A percentile compares a stretch with the other conserved stretches of the same genome.
Evolutionary conservation across 37 sponge, comb jelly and placozoan species (phyloP).

Genomic region (Crambe crambe): DNA sequence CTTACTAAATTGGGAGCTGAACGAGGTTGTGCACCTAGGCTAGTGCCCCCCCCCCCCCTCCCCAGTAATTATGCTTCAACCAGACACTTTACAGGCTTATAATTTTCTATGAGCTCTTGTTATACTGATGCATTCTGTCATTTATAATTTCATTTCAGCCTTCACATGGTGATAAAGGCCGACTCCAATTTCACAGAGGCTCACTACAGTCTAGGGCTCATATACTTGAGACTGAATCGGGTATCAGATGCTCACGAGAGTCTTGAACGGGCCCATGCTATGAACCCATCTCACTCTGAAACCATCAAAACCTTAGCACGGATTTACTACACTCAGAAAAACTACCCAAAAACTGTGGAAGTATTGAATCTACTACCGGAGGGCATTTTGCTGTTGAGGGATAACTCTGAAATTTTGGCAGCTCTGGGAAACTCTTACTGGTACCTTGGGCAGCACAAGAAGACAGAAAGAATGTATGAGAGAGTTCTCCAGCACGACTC

Average conservation of each 20-base stretch:
- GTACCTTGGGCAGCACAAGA: not conserved
- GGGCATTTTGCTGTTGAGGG: not conserved
- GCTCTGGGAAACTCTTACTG: conserved; percentile 10
- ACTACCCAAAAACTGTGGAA: not conserved
- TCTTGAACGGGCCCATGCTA: conserved; percentile 21
- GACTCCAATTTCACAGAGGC: conserved; percentile 5
- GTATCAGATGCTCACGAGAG: conserved; percentile 17
- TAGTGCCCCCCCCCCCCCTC: too few species aligned
- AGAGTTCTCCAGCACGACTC: conserved; percentile 6
- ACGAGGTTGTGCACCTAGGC: too few species aligned
- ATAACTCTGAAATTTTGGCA: not conserved
- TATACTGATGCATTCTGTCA: not conserved
- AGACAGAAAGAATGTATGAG: conserved; percentile 21
- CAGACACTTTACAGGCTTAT: too few species aligned
- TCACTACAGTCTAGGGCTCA: conserved; percentile 42
- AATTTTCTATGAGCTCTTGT: not conserved
- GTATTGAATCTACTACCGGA: conserved; percentile 2
- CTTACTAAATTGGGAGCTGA: too few species aligned
- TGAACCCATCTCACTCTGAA: conserved; percentile 34
- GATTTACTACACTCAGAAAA: conserved; percentile 3
- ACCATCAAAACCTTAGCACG: conserved; percentile 17
- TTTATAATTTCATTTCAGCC: conserved; percentile 12
- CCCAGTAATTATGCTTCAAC: too few species aligned
- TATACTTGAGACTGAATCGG: conserved; percentile 28
- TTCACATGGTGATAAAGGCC: conserved; percentile 7